A percentile compares a stretch with the other conserved stretches of the same genome.
phyloP scores from a whole-genome alignment of 2,888 invertebrate genomes.

The Ophraella communa region DNA sequence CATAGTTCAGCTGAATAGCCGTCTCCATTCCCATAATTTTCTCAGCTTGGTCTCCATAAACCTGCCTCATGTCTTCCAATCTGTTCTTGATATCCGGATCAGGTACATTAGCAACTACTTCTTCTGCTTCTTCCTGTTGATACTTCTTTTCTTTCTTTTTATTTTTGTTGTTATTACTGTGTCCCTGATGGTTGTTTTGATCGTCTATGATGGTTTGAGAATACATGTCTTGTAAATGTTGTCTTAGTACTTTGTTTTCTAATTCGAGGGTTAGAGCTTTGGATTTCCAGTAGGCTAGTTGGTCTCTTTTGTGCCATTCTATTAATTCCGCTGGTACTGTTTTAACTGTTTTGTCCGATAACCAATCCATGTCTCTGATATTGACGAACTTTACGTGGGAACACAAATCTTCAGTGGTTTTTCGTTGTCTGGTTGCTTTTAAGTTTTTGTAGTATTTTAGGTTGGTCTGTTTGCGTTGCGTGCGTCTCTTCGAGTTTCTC shows the following conservation, averaged over 20 bases:
- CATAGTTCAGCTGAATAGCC: conserved; percentile 70
- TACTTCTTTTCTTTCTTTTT: conserved; percentile 36
- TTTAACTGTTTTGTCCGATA: conserved; percentile 29
- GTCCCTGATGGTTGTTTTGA: conserved; percentile 35
- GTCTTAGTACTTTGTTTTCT: conserved; percentile 65
- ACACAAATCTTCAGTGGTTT: conserved; percentile 47
- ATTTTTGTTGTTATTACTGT: conserved; percentile 29
- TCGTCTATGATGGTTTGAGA: conserved; percentile 47
- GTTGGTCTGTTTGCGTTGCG: conserved; percentile 42
- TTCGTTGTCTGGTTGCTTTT: conserved; percentile 35
- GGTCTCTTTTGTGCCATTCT: conserved; percentile 65
- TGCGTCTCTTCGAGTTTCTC: conserved; percentile 28
- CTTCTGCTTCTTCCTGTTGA: conserved; percentile 54
- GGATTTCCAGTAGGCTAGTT: conserved; percentile 69
- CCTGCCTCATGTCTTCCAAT: conserved; percentile 57
- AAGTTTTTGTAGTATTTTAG: conserved; percentile 42
- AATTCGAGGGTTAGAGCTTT: conserved; percentile 65
- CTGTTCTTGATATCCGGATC: conserved; percentile 54
- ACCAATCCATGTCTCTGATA: conserved; percentile 49
- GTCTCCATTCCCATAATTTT: conserved; percentile 78
- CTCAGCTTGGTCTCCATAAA: conserved; percentile 72
- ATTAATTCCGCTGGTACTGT: conserved; percentile 47
- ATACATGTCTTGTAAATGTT: conserved; percentile 59
- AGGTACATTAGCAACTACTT: conserved; percentile 52
- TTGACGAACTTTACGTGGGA: conserved; percentile 46